Conservation (phyloP, 2,797 vertebrate genomes). For the Sebastolobus alascanus region DNA sequence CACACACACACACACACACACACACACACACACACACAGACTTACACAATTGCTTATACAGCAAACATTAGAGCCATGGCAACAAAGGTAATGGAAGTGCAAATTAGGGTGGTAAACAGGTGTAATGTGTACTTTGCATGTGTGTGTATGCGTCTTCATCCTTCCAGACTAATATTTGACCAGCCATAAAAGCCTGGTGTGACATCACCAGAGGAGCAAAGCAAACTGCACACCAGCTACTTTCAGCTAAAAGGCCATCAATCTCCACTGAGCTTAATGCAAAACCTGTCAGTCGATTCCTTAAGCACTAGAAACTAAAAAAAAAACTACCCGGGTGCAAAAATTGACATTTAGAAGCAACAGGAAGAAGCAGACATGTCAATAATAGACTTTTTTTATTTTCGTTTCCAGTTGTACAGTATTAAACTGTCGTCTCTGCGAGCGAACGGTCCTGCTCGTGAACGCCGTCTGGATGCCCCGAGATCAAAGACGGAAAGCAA, state of each 20-base stretch:
- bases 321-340: slow-evolving; percentile 23
- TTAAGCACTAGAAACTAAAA: not conserved
- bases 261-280: slow-evolving; percentile 8
- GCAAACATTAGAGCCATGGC: slow-evolving; percentile 58
- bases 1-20: not conserved
- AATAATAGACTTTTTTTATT: slow-evolving; percentile 3
- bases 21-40: not conserved
- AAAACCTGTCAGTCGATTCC: slow-evolving; percentile 13
- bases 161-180: slow-evolving; percentile 63
- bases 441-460: not conserved
- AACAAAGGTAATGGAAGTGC: slow-evolving; percentile 57
- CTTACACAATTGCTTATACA: slow-evolving; percentile 18
- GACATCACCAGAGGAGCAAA: slow-evolving; percentile 52
- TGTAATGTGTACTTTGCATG: slow-evolving; percentile 44
- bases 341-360: slow-evolving; percentile 19
- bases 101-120: slow-evolving; percentile 60
- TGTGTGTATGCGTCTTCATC: slow-evolving; percentile 47
- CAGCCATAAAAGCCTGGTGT: slow-evolving; percentile 60
- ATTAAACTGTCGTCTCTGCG: not conserved
- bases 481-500: slow-evolving; percentile 10
- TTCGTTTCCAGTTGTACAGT: not conserved
- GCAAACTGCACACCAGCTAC: slow-evolving; percentile 31
- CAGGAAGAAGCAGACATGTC: slow-evolving; percentile 20
- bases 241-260: slow-evolving; percentile 17
- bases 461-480: not conserved